Base-by-base conservation (phyloP, 2,888 invertebrate species). In the Caenorhabditis afra region DNA sequence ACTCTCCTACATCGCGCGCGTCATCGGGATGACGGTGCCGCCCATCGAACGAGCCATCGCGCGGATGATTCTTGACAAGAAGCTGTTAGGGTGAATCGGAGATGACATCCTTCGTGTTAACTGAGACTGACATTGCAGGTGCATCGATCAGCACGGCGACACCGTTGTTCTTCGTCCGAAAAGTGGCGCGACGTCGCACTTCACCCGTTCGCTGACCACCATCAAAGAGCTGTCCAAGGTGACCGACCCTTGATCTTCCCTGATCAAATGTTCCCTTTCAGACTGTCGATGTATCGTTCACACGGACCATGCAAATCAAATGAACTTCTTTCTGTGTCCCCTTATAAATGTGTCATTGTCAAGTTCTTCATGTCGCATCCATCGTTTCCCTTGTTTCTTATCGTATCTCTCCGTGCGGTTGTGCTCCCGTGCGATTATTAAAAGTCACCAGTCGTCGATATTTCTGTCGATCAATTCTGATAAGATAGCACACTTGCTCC, bases 31-130 rank as follows among this genome's bases (percentile, higher is more conserved):
- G 68, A 77, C 79, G 12, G 94, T 95, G 93, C 61, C 79, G 49
- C 79, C 80, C 92, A 97, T 99, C 66, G 99, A 99, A 92, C 96
- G 96, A 92, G 99, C 99, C 92, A 92, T 99, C 73, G 97, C 98
- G 59, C 98, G 97, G 92, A 99, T 99, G 99, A 98, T 99, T 91
- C 92, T 99, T 91, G 99, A 99, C 92, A 96, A 96, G 90, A 99
- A 98, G 92, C 94, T 99, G 87, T 91, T 91, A 88, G 92, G 92
- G 90, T 79, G n/a, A 61, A 45, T 39, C 22, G 41, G 7, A 41
- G 11, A 41, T 11, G 14, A 11, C 12, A 47, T 41, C 7, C 11
- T 3, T 47, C 3, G 5, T 2, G n/a, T 3, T 8, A 47, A 18
- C 10, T 20, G 1, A 41, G 41, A 22, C 10, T 45, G n/a, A 49